Conservation (phyloP, 2,113 vertebrate species). For the Sylvilagus bachmani region DNA sequence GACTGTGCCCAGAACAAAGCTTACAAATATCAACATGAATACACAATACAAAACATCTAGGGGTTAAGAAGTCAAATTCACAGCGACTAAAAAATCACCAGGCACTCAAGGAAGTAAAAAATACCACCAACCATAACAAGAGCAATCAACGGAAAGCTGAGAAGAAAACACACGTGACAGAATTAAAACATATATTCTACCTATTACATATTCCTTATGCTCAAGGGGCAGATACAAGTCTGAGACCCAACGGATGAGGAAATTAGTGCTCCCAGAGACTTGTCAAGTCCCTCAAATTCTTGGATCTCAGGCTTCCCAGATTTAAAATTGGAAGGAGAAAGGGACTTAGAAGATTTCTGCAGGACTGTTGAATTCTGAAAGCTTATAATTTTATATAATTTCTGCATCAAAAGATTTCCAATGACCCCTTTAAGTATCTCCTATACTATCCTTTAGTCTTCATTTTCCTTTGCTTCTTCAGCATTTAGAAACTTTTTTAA, state of each 20-base stretch:
- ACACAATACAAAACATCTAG: background rate
- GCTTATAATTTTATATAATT: slow-evolving; percentile 40
- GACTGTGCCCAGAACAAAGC: background rate
- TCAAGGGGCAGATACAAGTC: background rate
- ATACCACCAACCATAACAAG: background rate
- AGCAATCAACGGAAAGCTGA: background rate
- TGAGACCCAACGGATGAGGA: background rate
- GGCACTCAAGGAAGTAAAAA: background rate
- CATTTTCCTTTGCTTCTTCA: background rate
- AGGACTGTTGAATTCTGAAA: background rate
- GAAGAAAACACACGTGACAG: background rate
- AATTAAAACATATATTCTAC: background rate
- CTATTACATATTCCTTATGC: background rate
- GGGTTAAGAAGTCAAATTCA: background rate
- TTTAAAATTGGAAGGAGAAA: background rate
- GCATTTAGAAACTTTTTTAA: background rate
- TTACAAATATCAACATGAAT: background rate
- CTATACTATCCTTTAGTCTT: background rate
- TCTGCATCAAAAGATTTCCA: background rate
- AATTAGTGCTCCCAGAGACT: background rate
- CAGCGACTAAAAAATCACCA: background rate
- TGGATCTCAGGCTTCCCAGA: background rate
- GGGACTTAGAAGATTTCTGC: background rate
- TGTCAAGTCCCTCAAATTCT: background rate
- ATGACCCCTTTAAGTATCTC: background rate